Evolutionary conservation across 1,140 invertebrate species (phyloP).

Genomic region (Ctenoplectra terminalis): DNA sequence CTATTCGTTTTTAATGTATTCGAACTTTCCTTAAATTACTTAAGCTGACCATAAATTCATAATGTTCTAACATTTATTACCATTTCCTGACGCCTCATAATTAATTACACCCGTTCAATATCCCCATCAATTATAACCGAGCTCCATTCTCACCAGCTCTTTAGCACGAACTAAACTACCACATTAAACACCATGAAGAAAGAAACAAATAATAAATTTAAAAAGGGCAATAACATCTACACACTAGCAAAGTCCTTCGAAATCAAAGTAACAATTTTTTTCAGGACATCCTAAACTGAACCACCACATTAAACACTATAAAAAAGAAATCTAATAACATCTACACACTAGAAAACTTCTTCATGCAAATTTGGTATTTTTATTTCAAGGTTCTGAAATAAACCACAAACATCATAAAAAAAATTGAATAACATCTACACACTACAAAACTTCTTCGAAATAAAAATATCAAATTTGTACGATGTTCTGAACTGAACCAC

Average conservation of each 20-base stretch:
- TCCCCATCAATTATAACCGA: background rate
- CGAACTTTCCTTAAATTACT: background rate
- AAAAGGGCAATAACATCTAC: background rate
- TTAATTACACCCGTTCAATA: background rate
- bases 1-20: too few relatives aligned
- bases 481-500: background rate
- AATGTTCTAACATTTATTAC: background rate
- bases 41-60: background rate
- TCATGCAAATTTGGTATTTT: too few relatives aligned
- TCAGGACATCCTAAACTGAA: background rate
- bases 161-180: background rate
- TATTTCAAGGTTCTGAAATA: too few relatives aligned
- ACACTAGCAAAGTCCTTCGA: background rate
- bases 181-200: background rate
- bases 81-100: background rate
- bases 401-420: background rate
- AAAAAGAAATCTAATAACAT: background rate
- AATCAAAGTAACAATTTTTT: background rate
- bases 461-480: background rate
- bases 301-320: background rate
- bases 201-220: background rate
- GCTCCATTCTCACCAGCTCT: background rate
- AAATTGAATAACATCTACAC: background rate
- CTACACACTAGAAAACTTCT: background rate
- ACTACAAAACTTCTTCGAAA: background rate